These are phyloP conservation scores for Melanargia galathea DNA, from an alignment of 2,888 invertebrate genomes.

Conservation along the genomic window DNA sequence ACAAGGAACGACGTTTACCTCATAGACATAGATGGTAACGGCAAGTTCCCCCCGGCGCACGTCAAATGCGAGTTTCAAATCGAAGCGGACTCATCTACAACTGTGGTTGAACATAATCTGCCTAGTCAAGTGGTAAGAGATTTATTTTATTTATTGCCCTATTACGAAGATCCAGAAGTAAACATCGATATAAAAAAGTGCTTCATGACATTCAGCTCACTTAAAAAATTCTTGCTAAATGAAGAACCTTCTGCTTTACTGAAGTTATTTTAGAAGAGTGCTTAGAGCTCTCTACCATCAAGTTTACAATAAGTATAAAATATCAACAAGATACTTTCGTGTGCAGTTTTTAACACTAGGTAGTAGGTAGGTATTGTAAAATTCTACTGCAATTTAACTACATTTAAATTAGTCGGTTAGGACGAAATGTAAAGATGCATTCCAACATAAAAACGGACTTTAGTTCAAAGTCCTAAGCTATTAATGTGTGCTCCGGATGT, in stretches of 20 bases:
- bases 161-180: neutral
- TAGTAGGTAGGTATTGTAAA: too few relatives aligned
- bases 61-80: conserved; percentile 96
- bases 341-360: too few relatives aligned
- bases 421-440: neutral
- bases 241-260: too few relatives aligned
- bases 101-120: conserved; percentile 94
- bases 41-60: conserved; percentile 94
- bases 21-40: conserved; percentile 97
- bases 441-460: neutral
- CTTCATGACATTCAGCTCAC: too few relatives aligned
- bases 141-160: neutral
- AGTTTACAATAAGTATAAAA: too few relatives aligned
- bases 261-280: too few relatives aligned
- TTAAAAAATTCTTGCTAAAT: too few relatives aligned
- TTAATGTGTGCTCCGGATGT: neutral
- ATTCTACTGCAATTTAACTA: too few relatives aligned
- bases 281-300: too few relatives aligned
- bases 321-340: too few relatives aligned
- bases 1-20: conserved; percentile 95
- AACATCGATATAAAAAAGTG: too few relatives aligned
- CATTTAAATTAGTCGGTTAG: neutral
- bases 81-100: conserved; percentile 92
- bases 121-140: conserved; percentile 90
- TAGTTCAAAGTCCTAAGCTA: neutral